phyloP scores from a whole-genome alignment of 2,797 vertebrate species.

The Cetoscarus ocellatus region DNA sequence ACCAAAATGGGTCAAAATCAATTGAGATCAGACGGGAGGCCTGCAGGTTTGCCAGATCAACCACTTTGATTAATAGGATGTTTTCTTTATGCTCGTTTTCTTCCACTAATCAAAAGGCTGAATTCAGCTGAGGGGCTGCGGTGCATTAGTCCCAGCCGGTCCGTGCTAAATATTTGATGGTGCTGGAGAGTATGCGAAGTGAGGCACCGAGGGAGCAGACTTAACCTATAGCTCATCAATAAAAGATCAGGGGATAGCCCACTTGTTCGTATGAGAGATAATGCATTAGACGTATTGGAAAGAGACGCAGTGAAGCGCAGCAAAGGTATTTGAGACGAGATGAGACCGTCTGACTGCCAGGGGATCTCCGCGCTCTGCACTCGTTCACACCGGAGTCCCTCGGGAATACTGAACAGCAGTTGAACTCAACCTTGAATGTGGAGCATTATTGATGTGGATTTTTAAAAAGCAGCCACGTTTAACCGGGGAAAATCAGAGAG shows the following conservation, averaged over 20 bases:
- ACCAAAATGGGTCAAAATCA: conserved; percentile 42
- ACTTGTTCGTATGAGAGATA: conserved; percentile 56
- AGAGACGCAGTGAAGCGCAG: conserved; percentile 46
- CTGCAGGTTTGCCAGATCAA: conserved; percentile 44
- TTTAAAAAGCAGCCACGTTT: conserved; percentile 40
- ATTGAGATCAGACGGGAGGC: conserved; percentile 53
- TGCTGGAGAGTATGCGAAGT: conserved; percentile 43
- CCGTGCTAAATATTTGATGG: conserved; percentile 79
- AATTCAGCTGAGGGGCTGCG: conserved; percentile 47
- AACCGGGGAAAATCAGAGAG: conserved; percentile 23
- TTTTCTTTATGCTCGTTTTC: conserved; percentile 46
- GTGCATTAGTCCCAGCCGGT: conserved; percentile 60
- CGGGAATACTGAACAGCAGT: conserved; percentile 63
- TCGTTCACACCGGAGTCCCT: conserved; percentile 37
- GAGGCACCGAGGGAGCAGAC: conserved; percentile 55
- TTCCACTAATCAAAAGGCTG: conserved; percentile 69
- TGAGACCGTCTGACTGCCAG: conserved; percentile 57
- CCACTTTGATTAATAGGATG: conserved; percentile 59
- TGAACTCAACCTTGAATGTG: conserved; percentile 56
- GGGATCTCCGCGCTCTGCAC: conserved; percentile 41
- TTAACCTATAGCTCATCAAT: conserved; percentile 76
- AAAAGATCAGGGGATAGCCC: conserved; percentile 52
- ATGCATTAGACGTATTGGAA: conserved; percentile 60
- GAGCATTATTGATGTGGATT: conserved; percentile 40
- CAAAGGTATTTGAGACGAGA: conserved; percentile 72